Evolutionary conservation across 2,113 vertebrate genomes (phyloP), one percentile per base, ranked within the genome.

Genomic region (Silurus glanis): DNA sequence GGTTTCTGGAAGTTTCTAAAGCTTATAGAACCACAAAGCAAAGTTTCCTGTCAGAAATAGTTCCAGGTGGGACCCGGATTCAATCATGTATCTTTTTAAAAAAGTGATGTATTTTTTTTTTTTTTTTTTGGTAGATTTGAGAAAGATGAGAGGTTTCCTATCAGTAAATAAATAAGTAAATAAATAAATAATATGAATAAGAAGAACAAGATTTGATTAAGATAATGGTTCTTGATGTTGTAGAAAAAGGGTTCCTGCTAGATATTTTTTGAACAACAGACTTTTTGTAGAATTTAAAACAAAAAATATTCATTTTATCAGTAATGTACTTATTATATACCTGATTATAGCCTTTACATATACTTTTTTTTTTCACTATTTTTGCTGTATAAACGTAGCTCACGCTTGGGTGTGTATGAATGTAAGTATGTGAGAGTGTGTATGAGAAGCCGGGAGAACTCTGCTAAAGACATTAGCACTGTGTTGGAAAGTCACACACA

Each of bases 381-480:
- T 25, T 55, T 53, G 49, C 53, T 3, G 5, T 76, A 76, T 76
- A 76, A 76, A 76, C 53, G 23, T 12, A 75, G 2, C 72, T n/a
- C 10, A n/a, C 7, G 5, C 19, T 19, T 49, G 71, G 23, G 47
- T 23, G 47, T 74, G 71, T 49, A 19, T 49, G 17, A 7, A 51
- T 25, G 12, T 25, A 23, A 16, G 74, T 55, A 49, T 25, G 51
- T 55, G 74, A 25, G 51, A 14, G 71, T 25, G 53, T 37, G 53
- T 37, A 37, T 17, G 19, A 17, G 25, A 1, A 90, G 85, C 89
- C 86, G 90, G 92, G 93, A 91, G 92, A 90, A 92, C 91, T 93
- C 97, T 98, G 97, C 89, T 96, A 97, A 97, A 98, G 94, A 96
- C 95, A 97, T 97, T 96, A 98, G 94, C 89, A 92, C 92, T 92